phyloP scores from a whole-genome alignment of 2,113 vertebrate species.

The Larimichthys crocea region DNA sequence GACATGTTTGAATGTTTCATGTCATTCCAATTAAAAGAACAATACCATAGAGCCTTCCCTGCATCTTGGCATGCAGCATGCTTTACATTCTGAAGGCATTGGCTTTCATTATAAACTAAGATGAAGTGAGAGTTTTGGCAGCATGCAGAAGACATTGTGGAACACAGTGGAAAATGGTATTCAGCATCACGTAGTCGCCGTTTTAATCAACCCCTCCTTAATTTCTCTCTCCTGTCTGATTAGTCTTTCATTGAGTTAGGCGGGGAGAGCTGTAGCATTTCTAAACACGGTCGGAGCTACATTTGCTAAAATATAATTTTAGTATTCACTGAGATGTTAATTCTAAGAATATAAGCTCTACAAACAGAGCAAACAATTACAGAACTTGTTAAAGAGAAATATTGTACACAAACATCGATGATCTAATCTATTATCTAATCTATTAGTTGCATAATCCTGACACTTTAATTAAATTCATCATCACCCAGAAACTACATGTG shows the following conservation, averaged over 20 bases:
- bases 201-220: slow-evolving; percentile 30
- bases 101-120: slow-evolving; percentile 33
- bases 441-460: not conserved
- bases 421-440: not conserved
- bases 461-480: not conserved
- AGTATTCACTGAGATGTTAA: not conserved
- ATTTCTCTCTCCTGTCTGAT: slow-evolving; percentile 24
- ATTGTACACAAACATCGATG: slow-evolving; percentile 3
- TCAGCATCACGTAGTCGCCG: not conserved
- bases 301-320: not conserved
- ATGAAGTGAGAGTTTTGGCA: slow-evolving; percentile 14
- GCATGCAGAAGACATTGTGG: not conserved
- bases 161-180: slow-evolving; percentile 1
- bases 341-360: not conserved
- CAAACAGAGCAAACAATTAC: slow-evolving; percentile 8
- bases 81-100: slow-evolving; percentile 12
- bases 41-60: not conserved
- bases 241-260: slow-evolving; percentile 5
- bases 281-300: slow-evolving; percentile 18
- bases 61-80: not conserved
- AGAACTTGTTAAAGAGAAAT: not conserved
- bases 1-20: not conserved
- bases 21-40: slow-evolving; percentile 26
- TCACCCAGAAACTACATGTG: too few relatives aligned
- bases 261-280: not conserved